phyloP scores from a whole-genome alignment of 2,797 vertebrate species.

The Odontamblyopus lacepedii region DNA sequence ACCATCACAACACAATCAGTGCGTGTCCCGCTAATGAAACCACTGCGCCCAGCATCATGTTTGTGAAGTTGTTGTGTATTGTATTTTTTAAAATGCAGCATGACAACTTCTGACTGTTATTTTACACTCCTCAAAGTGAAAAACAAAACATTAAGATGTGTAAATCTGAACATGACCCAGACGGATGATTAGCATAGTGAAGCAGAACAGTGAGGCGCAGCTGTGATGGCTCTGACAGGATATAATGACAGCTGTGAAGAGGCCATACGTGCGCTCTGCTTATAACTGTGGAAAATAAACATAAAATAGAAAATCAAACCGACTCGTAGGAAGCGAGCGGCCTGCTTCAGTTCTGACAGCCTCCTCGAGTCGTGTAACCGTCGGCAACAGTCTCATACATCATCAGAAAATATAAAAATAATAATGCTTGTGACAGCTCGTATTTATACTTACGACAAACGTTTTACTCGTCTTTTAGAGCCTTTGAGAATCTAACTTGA shows the following conservation, averaged over 20 bases:
- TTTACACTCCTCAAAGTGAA: neutral
- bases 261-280: slow-evolving; percentile 26
- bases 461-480: neutral
- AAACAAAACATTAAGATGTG: slow-evolving; percentile 35
- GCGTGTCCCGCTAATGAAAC: too few species aligned
- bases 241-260: slow-evolving; percentile 53
- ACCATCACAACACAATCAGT: too few species aligned
- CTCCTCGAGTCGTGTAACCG: neutral
- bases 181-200: slow-evolving; percentile 57
- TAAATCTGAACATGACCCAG: slow-evolving; percentile 47
- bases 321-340: slow-evolving; percentile 30
- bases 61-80: too few species aligned
- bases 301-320: slow-evolving; percentile 16
- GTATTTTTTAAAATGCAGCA: too few species aligned
- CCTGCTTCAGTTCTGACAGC: slow-evolving; percentile 40
- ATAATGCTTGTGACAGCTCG: neutral
- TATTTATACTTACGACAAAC: slow-evolving; percentile 13
- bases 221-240: slow-evolving; percentile 56
- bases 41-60: too few species aligned
- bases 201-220: slow-evolving; percentile 35
- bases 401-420: neutral
- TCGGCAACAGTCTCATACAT: slow-evolving; percentile 8
- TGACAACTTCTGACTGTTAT: neutral
- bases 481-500: neutral
- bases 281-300: slow-evolving; percentile 38